phyloP scores from a whole-genome alignment of 2,113 vertebrate species.

The Corythaeola cristata region DNA sequence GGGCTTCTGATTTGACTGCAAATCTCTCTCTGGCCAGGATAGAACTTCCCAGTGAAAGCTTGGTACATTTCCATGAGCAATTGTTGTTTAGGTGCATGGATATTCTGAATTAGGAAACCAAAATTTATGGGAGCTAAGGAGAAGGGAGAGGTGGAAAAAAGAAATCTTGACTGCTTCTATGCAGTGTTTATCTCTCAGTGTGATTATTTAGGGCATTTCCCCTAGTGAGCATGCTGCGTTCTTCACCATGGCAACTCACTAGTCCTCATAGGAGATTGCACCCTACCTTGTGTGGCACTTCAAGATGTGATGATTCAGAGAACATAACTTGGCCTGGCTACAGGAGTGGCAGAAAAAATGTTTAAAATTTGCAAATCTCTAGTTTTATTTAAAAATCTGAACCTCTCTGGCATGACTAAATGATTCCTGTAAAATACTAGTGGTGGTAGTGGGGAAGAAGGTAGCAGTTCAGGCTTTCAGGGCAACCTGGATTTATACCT shows the following conservation, averaged over 20 bases:
- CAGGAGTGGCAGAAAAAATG: not conserved
- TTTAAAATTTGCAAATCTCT: not conserved
- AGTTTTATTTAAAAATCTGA: conserved; percentile 47
- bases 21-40: not conserved
- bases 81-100: not conserved
- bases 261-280: not conserved
- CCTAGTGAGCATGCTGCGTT: not conserved
- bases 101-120: not conserved
- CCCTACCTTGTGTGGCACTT: not conserved
- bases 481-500: conserved; percentile 67
- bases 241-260: not conserved
- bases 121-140: not conserved
- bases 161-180: not conserved
- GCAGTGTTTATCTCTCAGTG: not conserved
- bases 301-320: not conserved
- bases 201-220: not conserved
- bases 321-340: not conserved
- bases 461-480: conserved; percentile 57
- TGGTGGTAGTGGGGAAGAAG: not conserved
- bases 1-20: not conserved
- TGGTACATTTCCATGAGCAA: not conserved
- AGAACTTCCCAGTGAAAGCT: not conserved
- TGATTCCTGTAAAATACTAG: conserved; percentile 2
- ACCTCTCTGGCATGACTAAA: not conserved
- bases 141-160: not conserved